These are phyloP conservation scores for Cerceris rybyensis DNA, from an alignment of 2,888 invertebrate species.

Conservation along the genomic window DNA sequence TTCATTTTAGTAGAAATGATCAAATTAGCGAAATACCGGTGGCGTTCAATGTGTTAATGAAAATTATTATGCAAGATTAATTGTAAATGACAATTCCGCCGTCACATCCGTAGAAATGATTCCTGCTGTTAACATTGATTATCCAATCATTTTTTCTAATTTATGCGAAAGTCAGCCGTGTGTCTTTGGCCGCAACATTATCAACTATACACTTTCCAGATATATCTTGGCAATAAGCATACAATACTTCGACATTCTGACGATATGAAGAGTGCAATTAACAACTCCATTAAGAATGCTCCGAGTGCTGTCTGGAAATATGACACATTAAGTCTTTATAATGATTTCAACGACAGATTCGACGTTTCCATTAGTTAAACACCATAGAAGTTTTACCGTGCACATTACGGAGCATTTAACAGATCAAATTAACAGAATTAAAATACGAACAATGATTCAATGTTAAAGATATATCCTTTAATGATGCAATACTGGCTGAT, in stretches of 20 bases:
- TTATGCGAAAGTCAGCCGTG: conserved; percentile 14
- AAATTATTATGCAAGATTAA: too few species aligned
- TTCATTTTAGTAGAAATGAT: too few species aligned
- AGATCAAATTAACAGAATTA: conserved; percentile 13
- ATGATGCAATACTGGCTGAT: neutral
- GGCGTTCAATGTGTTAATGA: too few species aligned
- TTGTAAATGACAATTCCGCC: too few species aligned
- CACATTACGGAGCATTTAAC: neutral
- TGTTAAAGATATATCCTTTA: neutral
- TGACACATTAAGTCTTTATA: neutral
- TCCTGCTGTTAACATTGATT: neutral
- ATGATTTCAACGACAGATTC: neutral
- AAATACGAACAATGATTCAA: neutral
- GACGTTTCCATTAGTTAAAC: neutral
- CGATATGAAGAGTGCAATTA: conserved; percentile 10
- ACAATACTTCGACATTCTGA: conserved; percentile 7
- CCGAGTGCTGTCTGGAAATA: neutral
- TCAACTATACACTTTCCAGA: neutral
- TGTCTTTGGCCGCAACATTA: conserved; percentile 8
- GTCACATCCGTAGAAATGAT: neutral
- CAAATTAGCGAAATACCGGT: too few species aligned
- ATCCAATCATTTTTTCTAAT: neutral
- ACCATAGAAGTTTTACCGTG: neutral
- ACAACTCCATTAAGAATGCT: neutral
- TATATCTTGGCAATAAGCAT: conserved; percentile 21